Evolutionary conservation across 2,113 vertebrate species (phyloP).

Genomic region (Rhagologus leucostigma): DNA sequence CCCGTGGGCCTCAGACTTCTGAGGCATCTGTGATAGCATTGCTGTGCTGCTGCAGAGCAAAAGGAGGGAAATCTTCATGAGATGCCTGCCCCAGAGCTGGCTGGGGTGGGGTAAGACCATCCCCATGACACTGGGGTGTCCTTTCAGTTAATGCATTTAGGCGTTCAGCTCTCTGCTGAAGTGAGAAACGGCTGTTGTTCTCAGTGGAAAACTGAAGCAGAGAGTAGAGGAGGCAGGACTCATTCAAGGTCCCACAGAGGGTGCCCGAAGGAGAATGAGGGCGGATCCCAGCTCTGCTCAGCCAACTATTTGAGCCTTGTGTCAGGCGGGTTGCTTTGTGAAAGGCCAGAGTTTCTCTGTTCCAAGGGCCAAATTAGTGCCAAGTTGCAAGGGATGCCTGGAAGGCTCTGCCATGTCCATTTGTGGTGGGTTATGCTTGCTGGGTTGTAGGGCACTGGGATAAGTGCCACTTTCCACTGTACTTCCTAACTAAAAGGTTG

Average conservation of each 20-base stretch:
- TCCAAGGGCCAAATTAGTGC: not conserved
- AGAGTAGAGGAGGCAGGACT: not conserved
- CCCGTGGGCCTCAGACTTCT: not conserved
- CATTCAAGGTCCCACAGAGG: not conserved
- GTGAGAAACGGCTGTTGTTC: not conserved
- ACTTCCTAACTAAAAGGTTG: not conserved
- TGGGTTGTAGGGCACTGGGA: not conserved
- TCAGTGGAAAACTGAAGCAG: not conserved
- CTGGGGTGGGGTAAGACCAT: not conserved
- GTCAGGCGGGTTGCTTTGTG: not conserved
- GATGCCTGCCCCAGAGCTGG: not conserved
- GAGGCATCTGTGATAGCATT: not conserved
- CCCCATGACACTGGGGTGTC: not conserved
- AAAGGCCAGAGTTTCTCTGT: not conserved
- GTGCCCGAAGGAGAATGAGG: not conserved
- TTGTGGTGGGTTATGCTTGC: not conserved
- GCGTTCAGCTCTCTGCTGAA: not conserved
- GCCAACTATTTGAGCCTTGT: constrained; percentile 5
- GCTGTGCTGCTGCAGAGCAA: not conserved
- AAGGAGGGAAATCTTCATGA: not conserved
- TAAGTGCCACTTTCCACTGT: not conserved
- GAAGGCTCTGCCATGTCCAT: not conserved
- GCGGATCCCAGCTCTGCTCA: not conserved
- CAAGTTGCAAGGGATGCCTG: not conserved
- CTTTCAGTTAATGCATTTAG: not conserved